Base-by-base conservation (phyloP, 35 echinoderm and acorn worm genomes). In the Acanthaster planci region DNA sequence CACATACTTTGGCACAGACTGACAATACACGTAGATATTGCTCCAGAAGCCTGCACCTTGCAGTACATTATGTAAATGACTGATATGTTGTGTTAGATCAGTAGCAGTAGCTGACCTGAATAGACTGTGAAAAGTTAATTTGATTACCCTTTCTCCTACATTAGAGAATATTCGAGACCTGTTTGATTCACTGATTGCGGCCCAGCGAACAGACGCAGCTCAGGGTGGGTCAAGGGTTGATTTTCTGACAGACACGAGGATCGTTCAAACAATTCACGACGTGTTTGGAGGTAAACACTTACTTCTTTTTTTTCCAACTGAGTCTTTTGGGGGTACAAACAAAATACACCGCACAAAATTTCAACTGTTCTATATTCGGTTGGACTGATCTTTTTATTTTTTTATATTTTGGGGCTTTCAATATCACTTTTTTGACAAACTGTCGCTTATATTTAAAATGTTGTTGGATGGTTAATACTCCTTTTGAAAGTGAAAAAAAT, bases 201-300 rank as follows among this genome's bases (percentile, higher is more conserved):
- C 84, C 12, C 84, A 86, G 47, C 47, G 55, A 18, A 68, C 77
- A 30, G 84, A 40, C 1, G 27, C 37, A 0, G 84, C 42, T 6
- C 67, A 68, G 23, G 18, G 29, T 7, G 55, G 38, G 21, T 29
- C 38, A 19, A 51, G 42, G 8, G 52, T 32, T 0, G 84, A 86
- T 38, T 77, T 77, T 35, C 75, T 86, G 44, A 86, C 72, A 23
- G 84, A 86, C 37, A 37, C 67, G 9, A 40, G 76, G 32, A 39
- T 86, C 30, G 38, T 78, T 34, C 84, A 77, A 8, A 78, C 84
- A 10, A 39, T 86, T 35, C 32, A 47, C 67, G 76, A 86, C 18
- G 78, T 86, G 84, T 86, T 86, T 77, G 84, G 67, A 0, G 84
- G 84, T 86, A 55, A 76, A 54, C 4, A 29, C 34, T 47, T 6